phyloP scores from a whole-genome alignment of 2,113 vertebrate genomes.

The Cheilinus undulatus region DNA sequence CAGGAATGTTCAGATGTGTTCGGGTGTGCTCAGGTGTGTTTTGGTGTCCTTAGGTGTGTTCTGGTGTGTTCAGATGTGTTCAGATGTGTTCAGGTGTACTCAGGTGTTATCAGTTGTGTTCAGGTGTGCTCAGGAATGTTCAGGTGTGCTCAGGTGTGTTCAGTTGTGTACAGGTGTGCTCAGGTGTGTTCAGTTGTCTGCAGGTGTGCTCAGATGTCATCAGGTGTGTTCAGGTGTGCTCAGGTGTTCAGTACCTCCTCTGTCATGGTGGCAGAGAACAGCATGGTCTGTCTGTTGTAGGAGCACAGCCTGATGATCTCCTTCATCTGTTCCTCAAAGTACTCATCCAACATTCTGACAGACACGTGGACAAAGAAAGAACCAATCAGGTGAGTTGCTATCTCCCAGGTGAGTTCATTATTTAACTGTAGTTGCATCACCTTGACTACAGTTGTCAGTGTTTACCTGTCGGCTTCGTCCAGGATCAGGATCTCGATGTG shows the following conservation, averaged over 20 bases:
- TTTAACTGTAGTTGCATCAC: too few relatives aligned
- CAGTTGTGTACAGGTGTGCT: too few relatives aligned
- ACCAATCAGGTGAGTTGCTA: neutral
- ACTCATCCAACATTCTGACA: constrained; percentile 96
- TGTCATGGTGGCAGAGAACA: constrained; percentile 98
- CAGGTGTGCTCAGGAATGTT: too few relatives aligned
- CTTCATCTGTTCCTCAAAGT: constrained; percentile 99
- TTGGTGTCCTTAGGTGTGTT: too few relatives aligned
- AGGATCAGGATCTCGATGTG: constrained; percentile 96
- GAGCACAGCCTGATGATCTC: constrained; percentile 95
- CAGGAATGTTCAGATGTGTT: too few relatives aligned
- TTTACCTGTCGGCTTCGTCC: constrained; percentile 94
- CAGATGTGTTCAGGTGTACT: too few relatives aligned
- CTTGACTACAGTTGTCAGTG: neutral
- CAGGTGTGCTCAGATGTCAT: constrained; percentile 1
- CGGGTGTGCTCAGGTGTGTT: too few relatives aligned
- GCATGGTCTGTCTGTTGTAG: constrained; percentile 95
- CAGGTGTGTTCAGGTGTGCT: neutral
- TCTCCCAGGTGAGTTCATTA: too few relatives aligned
- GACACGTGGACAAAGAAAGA: neutral
- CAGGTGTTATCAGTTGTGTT: too few relatives aligned
- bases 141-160: too few relatives aligned
- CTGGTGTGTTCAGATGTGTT: too few relatives aligned
- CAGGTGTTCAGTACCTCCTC: constrained; percentile 89
- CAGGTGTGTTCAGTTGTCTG: too few relatives aligned